These are phyloP conservation scores for Synergus laeviventris DNA, from an alignment of 2,888 invertebrate genomes.

Conservation along the genomic window DNA sequence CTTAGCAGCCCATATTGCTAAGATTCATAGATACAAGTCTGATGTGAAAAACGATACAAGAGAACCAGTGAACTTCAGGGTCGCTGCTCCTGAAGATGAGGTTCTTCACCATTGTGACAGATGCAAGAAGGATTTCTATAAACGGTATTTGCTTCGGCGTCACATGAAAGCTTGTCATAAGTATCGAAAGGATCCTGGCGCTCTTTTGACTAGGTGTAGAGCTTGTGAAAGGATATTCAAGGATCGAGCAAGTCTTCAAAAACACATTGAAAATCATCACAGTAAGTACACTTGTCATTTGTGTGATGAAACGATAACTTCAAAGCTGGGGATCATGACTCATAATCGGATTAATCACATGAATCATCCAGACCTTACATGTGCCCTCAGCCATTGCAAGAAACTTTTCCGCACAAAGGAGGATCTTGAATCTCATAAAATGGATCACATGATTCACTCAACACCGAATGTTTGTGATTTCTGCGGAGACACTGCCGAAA, in stretches of 20 bases:
- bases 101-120: constrained; percentile 78
- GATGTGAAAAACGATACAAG: constrained; percentile 66
- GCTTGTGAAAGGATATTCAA: constrained; percentile 79
- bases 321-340: constrained; percentile 79
- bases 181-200: constrained; percentile 76
- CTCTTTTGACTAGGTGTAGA: constrained; percentile 78
- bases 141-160: constrained; percentile 78
- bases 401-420: constrained; percentile 78
- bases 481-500: constrained; percentile 79
- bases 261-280: constrained; percentile 79
- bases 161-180: constrained; percentile 80
- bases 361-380: constrained; percentile 78
- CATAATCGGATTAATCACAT: constrained; percentile 79
- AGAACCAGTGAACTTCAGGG: constrained; percentile 71
- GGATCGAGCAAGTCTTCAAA: constrained; percentile 78
- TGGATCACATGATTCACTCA: constrained; percentile 76
- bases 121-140: constrained; percentile 79
- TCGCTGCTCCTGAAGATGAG: constrained; percentile 74
- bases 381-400: constrained; percentile 75
- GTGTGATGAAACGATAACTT: constrained; percentile 78
- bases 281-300: constrained; percentile 78
- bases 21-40: constrained; percentile 74
- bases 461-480: constrained; percentile 79
- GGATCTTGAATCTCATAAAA: constrained; percentile 77
- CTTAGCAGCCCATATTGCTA: constrained; percentile 78